These are phyloP conservation scores for Rutpela maculata DNA, from an alignment of 2,888 invertebrate genomes.

Conservation along the genomic window DNA sequence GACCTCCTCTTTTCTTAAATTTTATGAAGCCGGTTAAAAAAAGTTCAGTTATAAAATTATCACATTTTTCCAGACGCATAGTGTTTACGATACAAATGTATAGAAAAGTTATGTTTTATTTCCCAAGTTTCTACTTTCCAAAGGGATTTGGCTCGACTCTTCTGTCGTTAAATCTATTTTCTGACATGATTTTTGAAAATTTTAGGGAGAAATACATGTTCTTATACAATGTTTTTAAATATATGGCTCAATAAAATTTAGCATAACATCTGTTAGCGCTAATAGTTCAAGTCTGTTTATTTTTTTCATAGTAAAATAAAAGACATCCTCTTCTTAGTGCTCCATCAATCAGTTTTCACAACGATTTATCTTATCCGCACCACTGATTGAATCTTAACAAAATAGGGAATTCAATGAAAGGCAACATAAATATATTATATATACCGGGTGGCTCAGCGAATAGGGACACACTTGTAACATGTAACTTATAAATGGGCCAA, in stretches of 20 bases:
- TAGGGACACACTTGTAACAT: no score
- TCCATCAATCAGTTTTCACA: background rate
- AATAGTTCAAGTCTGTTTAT: slow-evolving; percentile 9
- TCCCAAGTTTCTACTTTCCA: slow-evolving; percentile 5
- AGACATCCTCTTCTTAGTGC: background rate
- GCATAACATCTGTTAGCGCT: slow-evolving; percentile 13
- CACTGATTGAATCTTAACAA: no score
- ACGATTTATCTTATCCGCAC: background rate
- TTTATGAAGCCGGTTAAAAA: no score
- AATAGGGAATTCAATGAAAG: no score
- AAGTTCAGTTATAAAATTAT: no score
- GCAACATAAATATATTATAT: no score
- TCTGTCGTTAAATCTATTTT: slow-evolving; percentile 22
- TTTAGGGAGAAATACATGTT: slow-evolving; percentile 9
- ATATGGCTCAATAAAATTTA: slow-evolving; percentile 31
- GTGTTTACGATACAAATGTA: background rate
- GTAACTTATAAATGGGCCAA: no score
- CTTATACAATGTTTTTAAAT: background rate
- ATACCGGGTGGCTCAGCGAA: no score
- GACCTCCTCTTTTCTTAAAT: no score
- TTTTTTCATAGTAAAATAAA: background rate
- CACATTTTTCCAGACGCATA: no score
- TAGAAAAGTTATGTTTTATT: background rate
- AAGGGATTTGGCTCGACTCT: slow-evolving; percentile 4
- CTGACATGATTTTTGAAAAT: background rate